Conservation (phyloP, 2,888 invertebrate species). For the Eudemis profundana region DNA sequence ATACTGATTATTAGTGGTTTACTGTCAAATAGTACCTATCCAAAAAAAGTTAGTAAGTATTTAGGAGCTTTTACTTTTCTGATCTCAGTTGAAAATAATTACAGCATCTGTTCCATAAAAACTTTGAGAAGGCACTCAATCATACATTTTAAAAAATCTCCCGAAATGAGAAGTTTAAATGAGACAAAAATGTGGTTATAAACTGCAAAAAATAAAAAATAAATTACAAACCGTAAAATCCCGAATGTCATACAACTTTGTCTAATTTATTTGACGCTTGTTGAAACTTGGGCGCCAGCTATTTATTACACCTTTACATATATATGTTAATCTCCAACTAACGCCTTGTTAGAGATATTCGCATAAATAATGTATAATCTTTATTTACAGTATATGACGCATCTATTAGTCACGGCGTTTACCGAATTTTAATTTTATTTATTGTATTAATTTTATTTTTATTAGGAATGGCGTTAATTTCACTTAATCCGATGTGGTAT, state of each 20-base stretch:
- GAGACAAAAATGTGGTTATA: background rate
- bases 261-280: constrained; percentile 4
- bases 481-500: constrained; percentile 66
- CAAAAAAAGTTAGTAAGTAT: no score
- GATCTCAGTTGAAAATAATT: no score
- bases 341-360: constrained; percentile 52
- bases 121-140: no score
- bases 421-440: constrained; percentile 61
- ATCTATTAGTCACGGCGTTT: constrained; percentile 57
- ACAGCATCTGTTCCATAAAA: no score
- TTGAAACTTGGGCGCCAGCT: constrained; percentile 23
- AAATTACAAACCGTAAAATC: constrained; percentile 1
- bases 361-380: constrained; percentile 66
- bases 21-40: no score
- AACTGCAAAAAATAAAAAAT: background rate
- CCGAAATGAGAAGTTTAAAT: background rate
- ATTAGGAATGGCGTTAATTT: constrained; percentile 57
- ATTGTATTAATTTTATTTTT: constrained; percentile 63
- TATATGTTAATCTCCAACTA: constrained; percentile 49
- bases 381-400: constrained; percentile 55
- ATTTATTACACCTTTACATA: constrained; percentile 34
- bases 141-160: no score
- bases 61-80: no score
- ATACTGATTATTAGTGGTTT: no score
- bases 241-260: constrained; percentile 10